These are phyloP conservation scores for Hecatera dysodea DNA, from an alignment of 2,888 invertebrate genomes.

Conservation along the genomic window DNA sequence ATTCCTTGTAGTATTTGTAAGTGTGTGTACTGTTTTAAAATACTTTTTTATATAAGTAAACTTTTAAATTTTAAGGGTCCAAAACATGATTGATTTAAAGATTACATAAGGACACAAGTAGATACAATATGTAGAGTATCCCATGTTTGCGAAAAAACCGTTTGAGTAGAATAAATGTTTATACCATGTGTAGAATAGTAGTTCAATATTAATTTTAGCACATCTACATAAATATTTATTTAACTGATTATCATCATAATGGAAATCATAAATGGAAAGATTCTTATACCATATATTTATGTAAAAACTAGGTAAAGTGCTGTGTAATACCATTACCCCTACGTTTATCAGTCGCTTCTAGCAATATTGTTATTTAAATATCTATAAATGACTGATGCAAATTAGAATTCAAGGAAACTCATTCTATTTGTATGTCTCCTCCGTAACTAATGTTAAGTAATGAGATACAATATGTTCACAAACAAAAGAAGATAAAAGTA, in stretches of 20 bases:
- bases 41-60: neutral
- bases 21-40: neutral
- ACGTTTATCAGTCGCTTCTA: conserved; percentile 49
- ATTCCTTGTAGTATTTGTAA: neutral
- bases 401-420: conserved; percentile 84
- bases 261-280: conserved; percentile 40
- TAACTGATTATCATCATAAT: conserved; percentile 23
- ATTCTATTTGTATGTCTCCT: conserved; percentile 67
- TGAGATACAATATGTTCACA: conserved; percentile 69
- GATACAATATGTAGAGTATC: neutral
- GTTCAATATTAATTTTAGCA: conserved; percentile 51
- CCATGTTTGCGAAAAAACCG: conserved; percentile 13
- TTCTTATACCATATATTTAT: conserved; percentile 25
- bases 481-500: conserved; percentile 68
- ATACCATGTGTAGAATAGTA: conserved; percentile 19
- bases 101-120: conserved; percentile 33
- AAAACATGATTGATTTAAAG: conserved; percentile 10
- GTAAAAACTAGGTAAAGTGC: conserved; percentile 29
- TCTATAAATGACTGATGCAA: conserved; percentile 78
- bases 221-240: conserved; percentile 47
- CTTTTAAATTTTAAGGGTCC: neutral
- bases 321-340: conserved; percentile 37
- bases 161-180: conserved; percentile 32
- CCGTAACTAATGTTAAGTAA: conserved; percentile 70
- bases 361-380: conserved; percentile 80